Evolutionary conservation across 2,113 vertebrate genomes (phyloP).

Genomic region (Vidua macroura): DNA sequence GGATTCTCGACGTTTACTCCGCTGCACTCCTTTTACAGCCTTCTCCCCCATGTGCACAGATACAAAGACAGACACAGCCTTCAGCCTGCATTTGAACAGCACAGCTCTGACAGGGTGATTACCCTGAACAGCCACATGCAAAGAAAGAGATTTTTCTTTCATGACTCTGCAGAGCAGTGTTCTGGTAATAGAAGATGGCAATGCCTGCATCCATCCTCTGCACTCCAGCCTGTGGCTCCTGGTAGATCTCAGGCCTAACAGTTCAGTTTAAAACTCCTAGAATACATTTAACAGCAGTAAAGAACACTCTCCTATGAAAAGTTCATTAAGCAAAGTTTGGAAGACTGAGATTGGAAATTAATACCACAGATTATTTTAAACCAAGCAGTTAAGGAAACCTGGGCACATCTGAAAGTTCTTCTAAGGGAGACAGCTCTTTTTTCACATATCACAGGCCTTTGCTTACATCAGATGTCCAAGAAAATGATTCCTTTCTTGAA

Average conservation of each 20-base stretch:
- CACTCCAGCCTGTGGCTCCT: not conserved
- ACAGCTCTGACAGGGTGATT: not conserved
- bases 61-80: not conserved
- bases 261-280: not conserved
- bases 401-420: not conserved
- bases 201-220: not conserved
- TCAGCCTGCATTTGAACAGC: not conserved
- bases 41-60: accelerated
- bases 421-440: not conserved
- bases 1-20: accelerated
- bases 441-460: not conserved
- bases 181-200: not conserved
- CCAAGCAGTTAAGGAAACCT: not conserved
- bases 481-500: not conserved
- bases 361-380: not conserved
- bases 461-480: not conserved
- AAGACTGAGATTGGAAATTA: not conserved
- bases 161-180: not conserved
- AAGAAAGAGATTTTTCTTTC: too few relatives aligned
- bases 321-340: not conserved
- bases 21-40: not conserved
- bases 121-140: not conserved
- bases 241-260: not conserved
- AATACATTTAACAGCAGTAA: not conserved
- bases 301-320: not conserved